Base-by-base conservation (phyloP, 2,797 vertebrate species). In the Agapornis canus region DNA sequence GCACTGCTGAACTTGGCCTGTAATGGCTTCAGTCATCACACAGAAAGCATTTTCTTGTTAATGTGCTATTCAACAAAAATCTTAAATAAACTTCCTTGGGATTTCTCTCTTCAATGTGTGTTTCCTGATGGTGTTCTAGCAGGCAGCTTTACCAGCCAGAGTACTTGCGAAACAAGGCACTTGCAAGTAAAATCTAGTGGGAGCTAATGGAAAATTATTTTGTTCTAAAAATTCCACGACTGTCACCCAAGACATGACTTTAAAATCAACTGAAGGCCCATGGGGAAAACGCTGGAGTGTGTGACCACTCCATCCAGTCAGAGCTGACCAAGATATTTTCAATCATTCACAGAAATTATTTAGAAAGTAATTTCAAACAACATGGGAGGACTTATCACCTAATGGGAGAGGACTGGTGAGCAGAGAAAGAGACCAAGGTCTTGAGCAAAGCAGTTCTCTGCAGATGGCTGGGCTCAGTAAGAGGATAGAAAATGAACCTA, bases 341-440 rank as follows among this genome's bases (percentile, higher is more conserved):
- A 83, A 60, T 89, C 42, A 90, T 84, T 83, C 92, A 88, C 76
- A 91, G 49, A 86, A 83, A 78, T 83, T 0, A 93, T 89, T 87
- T 81, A 96, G 80, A 61, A 89, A 90, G 87, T 86, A 10, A 83
- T 92, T 95, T 93, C 65, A 47, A 80, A 83, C 87, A 93, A 86
- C 64, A 92, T 85, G 79, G 75, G 60, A 90, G 79, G 66, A 95
- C 92, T 94, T 89, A 91, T 63, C 79, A 81, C 72, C 63, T 86
- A 76, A 92, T 87, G 68, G 86, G 84, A 93, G 90, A 83, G 69
- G 91, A 94, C 45, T 2, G 1, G 37, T 75, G 72, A 90, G 81
- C 75, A 81, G 76, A 82, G 66, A 48, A 77, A 69, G 49, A 65
- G 84, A 94, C 69, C 63, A 82, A 66, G 47, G 81, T 92, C 79